These are phyloP conservation scores for Erannis defoliaria DNA, from an alignment of 2,888 invertebrate species.

Conservation along the genomic window DNA sequence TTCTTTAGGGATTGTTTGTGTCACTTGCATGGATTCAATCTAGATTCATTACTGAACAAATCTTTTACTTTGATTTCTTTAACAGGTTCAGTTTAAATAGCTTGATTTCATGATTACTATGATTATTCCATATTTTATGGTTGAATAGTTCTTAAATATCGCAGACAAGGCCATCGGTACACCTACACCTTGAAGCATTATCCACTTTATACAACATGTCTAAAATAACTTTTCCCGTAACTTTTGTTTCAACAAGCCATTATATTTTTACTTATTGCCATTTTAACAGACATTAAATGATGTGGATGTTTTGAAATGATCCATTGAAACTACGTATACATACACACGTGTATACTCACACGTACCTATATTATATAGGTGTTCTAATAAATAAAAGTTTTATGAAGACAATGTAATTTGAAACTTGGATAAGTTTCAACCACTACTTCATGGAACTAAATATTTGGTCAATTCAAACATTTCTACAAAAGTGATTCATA, in stretches of 20 bases:
- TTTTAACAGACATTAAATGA: not conserved
- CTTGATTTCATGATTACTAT: not conserved
- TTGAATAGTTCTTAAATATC: slow-evolving; percentile 37
- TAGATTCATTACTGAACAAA: not conserved
- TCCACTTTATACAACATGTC: slow-evolving; percentile 42
- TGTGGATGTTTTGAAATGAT: slow-evolving; percentile 3
- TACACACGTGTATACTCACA: too few species aligned
- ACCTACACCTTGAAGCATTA: slow-evolving; percentile 34
- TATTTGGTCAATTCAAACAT: too few species aligned
- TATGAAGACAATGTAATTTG: too few species aligned
- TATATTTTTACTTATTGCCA: slow-evolving; percentile 17
- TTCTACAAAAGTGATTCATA: too few species aligned
- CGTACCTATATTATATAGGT: too few species aligned
- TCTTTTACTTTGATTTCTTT: not conserved
- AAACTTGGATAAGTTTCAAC: too few species aligned
- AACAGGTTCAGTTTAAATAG: not conserved
- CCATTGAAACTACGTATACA: not conserved
- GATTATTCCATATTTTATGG: slow-evolving; percentile 28
- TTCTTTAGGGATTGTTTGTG: not conserved
- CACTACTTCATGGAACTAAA: too few species aligned
- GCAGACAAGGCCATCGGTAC: slow-evolving; percentile 44
- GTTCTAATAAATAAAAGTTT: too few species aligned
- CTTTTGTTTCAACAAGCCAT: slow-evolving; percentile 25
- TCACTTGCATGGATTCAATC: not conserved
- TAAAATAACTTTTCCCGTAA: slow-evolving; percentile 43